A percentile compares a stretch with the other conserved stretches of the same genome.
These are phyloP conservation scores for Vicugna pacos DNA, from an alignment of 2,113 vertebrate species.

Conservation along the genomic window DNA sequence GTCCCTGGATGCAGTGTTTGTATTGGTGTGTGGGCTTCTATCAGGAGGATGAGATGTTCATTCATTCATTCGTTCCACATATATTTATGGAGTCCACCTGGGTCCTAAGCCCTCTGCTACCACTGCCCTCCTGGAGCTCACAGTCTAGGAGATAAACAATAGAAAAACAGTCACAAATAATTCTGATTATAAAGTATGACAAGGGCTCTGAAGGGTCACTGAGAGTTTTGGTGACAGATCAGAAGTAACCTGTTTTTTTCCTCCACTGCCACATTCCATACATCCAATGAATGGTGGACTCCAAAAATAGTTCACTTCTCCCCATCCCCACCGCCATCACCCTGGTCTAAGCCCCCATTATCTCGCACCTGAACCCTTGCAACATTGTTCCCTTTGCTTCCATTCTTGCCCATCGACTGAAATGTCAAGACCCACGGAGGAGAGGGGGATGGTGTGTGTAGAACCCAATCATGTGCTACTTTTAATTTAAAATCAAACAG, in stretches of 20 bases:
- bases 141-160: neutral
- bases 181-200: neutral
- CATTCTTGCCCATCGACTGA: neutral
- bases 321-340: neutral
- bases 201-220: neutral
- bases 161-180: neutral
- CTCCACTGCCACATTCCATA: neutral
- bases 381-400: neutral
- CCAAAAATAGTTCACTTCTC: neutral
- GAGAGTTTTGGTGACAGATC: neutral
- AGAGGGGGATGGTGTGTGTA: neutral
- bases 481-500: neutral
- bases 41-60: neutral
- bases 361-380: neutral
- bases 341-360: neutral
- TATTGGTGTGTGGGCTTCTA: neutral
- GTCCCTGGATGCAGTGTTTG: neutral
- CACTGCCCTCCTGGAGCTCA: neutral
- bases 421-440: neutral
- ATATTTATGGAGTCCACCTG: neutral
- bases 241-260: neutral
- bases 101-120: neutral
- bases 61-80: neutral
- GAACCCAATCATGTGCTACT: no score
- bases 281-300: neutral